Base-by-base conservation (phyloP, 2,888 invertebrate species). In the Leucoma salicis region DNA sequence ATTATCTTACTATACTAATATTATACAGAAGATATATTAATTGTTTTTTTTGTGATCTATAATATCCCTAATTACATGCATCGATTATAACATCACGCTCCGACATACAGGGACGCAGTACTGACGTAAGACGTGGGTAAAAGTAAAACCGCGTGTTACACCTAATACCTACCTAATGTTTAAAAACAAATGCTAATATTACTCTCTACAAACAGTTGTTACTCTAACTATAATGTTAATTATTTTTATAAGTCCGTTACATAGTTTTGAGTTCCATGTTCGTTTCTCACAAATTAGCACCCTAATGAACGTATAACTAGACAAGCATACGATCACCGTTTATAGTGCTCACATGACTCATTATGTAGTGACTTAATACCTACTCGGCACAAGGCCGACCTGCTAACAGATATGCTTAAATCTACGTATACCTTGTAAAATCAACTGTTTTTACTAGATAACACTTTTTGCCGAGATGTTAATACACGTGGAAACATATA, bases 351-450 rank as follows among this genome's bases (percentile, higher is more conserved):
- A 28, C 32, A 50, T 72, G 72, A 75, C 57, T 78, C 71, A 71
- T 53, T 65, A 49, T 49, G 59, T 59, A 66, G 65, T 74, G 72
- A 75, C 72, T 67, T 73, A 74, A 75, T 59, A 55, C 46, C 10
- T 44, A 27, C 15, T 27, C 41, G 25, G 29, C 24, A 46, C 61
- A 61, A 63, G 60, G 57, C 35, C 62, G 53, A 27, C 53, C 43
- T 27, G 47, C 46, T 46, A 44, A 54, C 49, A 45, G 55, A 43
- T 52, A 50, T 40, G 49, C 47, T 37, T 47, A 45, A 1, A 21
- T 8, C 21, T 21, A 21, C n/a, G n/a, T n/a, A n/a, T n/a, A n/a
- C 21, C 21, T 41, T 53, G 37, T 42, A 49, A 57, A 53, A 50
- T 48, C 42, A 44, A 59, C 45, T 46, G 56, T 63, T 63, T 63